Evolutionary conservation across 1,140 invertebrate species (phyloP).

Genomic region (Chironomus tepperi): DNA sequence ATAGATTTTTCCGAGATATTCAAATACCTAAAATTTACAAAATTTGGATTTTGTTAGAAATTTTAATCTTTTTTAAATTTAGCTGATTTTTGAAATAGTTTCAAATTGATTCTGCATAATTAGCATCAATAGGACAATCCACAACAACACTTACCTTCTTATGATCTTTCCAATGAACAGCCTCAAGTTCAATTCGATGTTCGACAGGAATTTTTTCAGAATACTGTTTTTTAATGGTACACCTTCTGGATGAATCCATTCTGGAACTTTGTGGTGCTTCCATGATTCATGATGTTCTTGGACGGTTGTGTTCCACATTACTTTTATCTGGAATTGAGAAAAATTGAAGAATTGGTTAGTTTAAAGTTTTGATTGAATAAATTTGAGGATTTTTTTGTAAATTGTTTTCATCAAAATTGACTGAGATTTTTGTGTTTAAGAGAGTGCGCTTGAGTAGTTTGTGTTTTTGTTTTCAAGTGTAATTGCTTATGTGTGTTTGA

Average conservation of each 20-base stretch:
- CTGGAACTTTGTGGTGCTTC: neutral
- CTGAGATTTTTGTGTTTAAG: too few species aligned
- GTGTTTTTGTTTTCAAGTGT: too few species aligned
- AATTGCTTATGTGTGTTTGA: too few species aligned
- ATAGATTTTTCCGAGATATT: constrained; percentile 15
- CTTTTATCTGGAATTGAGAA: neutral
- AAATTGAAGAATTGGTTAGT: neutral
- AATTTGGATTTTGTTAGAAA: too few species aligned
- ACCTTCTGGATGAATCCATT: neutral
- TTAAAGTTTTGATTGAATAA: too few species aligned
- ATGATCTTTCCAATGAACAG: neutral
- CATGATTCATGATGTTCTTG: neutral
- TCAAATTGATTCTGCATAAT: too few species aligned
- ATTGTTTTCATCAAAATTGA: too few species aligned
- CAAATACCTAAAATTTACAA: constrained; percentile 17
- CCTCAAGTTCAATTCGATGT: neutral
- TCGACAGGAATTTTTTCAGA: neutral
- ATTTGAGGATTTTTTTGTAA: too few species aligned
- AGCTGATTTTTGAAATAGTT: too few species aligned
- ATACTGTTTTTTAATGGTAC: neutral
- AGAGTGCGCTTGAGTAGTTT: too few species aligned
- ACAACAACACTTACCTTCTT: neutral
- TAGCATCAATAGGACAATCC: too few species aligned
- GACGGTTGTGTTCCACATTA: neutral
- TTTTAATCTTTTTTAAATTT: too few species aligned